A percentile compares a stretch with the other conserved stretches of the same genome.
phyloP scores from a whole-genome alignment of 2,113 vertebrate species.

The Miniopterus natalensis region DNA sequence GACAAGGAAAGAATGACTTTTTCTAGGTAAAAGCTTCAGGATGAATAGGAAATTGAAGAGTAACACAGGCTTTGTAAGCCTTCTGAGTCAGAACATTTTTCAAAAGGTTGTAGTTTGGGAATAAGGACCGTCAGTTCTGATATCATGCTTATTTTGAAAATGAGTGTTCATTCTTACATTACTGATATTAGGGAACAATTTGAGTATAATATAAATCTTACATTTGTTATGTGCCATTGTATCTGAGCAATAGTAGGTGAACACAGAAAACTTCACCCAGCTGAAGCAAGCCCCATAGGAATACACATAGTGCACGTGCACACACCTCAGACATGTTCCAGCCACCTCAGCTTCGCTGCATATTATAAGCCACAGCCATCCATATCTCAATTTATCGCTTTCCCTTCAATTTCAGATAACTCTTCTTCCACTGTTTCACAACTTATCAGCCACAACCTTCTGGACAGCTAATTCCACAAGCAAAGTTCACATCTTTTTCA shows the following conservation, averaged over 20 bases:
- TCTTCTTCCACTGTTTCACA: not conserved
- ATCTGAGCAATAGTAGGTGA: not conserved
- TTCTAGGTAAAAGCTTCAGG: conserved; percentile 35
- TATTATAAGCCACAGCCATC: not conserved
- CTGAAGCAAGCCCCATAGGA: not conserved
- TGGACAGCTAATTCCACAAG: not conserved
- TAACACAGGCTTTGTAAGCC: not conserved
- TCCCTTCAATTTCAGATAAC: not conserved
- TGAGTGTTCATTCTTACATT: not conserved
- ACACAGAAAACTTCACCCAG: not conserved
- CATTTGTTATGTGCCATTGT: not conserved
- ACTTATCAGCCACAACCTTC: not conserved
- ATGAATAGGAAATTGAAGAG: not conserved
- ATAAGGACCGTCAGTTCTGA: conserved; percentile 19
- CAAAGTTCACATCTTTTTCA: not conserved
- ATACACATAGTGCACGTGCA: not conserved
- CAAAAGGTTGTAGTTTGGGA: not conserved
- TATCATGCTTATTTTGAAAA: conserved; percentile 32
- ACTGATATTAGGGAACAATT: not conserved
- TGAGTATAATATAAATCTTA: not conserved
- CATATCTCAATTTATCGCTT: not conserved
- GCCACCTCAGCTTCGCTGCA: not conserved
- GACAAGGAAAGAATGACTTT: not conserved
- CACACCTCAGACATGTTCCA: not conserved
- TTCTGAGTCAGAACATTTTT: conserved; percentile 26